Evolutionary conservation across 2,797 vertebrate genomes (phyloP), one percentile per base, ranked within the genome.

Genomic region (Pogonophryne albipinna): DNA sequence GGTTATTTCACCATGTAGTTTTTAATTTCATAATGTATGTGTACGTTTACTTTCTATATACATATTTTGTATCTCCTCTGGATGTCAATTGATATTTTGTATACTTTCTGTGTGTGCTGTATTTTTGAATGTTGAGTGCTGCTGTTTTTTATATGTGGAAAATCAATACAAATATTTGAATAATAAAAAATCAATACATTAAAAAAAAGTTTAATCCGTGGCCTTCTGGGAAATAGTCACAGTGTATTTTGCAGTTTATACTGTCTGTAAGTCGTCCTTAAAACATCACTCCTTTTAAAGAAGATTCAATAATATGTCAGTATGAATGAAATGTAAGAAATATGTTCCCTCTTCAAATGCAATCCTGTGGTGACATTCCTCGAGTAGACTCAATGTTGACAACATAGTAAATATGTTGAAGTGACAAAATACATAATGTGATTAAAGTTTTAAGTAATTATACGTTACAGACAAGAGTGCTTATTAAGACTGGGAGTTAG

Each of bases 361-460:
- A 34, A 68, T 56, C 60, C 42, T 34, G 0, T 55, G 34, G 34
- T 38, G 34, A 61, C 31, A 52, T 2, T 9, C 51, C 59, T 59
- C 46, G 45, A 61, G 19, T 7, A 20, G 34, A 65, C 20, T 61
- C 17, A 17, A 6, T 46, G 27, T 49, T 47, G 44, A 47, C n/a
- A 57, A 55, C 13, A 27, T 1, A 4, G 31, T 4, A 11, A 1
- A 56, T 10, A 66, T 46, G 4, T 45, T 38, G 10, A 52, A 20
- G 47, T 56, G 20, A 42, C 9, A 41, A 20, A 61, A 60, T 2
- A 11, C 34, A 62, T 34, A 0, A 4, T 76, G 62, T 65, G 34
- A 68, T 74, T 71, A 59, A n/a, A 50, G 23, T 52, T 47, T 27
- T 2, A 15, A n/a, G 31, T 47, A 49, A 68, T 77, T 57, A 68